phyloP scores from a whole-genome alignment of 2,888 invertebrate species.

The Cordilura impudica region DNA sequence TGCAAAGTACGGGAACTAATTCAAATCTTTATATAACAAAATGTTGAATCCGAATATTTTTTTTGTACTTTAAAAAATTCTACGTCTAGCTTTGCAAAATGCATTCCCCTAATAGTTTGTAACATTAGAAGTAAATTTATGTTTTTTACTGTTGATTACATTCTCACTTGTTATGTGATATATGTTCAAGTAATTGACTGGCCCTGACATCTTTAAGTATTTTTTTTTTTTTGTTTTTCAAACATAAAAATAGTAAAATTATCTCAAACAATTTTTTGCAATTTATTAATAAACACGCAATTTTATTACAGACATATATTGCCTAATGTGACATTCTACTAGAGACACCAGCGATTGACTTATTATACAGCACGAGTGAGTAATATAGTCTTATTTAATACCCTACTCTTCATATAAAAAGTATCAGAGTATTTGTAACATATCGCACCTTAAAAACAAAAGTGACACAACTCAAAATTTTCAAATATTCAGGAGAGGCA shows the following conservation, averaged over 20 bases:
- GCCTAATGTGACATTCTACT: conserved; percentile 14
- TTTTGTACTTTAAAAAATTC: too few species aligned
- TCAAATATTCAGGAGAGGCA: too few species aligned
- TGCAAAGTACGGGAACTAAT: too few species aligned
- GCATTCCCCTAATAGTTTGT: neutral
- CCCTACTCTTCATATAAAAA: too few species aligned
- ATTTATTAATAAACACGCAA: conserved; percentile 58
- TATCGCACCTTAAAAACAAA: too few species aligned
- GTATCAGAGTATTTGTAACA: too few species aligned
- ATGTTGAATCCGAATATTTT: too few species aligned
- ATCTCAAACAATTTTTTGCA: conserved; percentile 36
- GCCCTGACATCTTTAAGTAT: conserved; percentile 58
- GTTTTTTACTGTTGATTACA: conserved; percentile 4
- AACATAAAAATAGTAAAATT: conserved; percentile 40
- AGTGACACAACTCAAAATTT: too few species aligned
- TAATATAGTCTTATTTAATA: neutral
- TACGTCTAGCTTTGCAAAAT: too few species aligned
- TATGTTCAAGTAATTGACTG: conserved; percentile 58
- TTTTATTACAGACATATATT: conserved; percentile 24
- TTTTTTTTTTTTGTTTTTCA: conserved; percentile 10
- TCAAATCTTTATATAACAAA: too few species aligned
- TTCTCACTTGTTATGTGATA: conserved; percentile 37
- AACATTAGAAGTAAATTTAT: neutral
- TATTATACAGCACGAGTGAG: neutral
- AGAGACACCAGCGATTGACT: neutral